A percentile compares a stretch with the other conserved stretches of the same genome.
Conservation (phyloP, 1,140 invertebrate species). For the Ostrea edulis region DNA sequence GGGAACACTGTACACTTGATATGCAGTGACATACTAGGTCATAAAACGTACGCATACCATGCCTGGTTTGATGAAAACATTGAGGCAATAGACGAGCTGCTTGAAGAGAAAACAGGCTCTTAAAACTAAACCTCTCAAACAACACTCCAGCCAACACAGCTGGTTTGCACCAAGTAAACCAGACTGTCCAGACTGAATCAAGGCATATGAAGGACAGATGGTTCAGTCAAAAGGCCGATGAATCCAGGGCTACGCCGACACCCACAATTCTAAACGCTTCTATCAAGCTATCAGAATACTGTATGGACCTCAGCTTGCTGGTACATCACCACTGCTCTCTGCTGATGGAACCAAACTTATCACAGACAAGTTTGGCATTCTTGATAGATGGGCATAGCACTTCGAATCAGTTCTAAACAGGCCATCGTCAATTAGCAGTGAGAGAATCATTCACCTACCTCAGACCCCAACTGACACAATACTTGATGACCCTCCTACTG, state of each 20-base stretch:
- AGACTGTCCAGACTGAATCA: conserved; percentile 43
- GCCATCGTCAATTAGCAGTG: conserved; percentile 50
- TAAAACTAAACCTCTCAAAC: neutral
- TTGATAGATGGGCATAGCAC: no score
- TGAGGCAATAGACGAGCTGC: conserved; percentile 29
- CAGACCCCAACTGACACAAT: conserved; percentile 43
- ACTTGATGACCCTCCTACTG: neutral
- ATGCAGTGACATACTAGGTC: no score
- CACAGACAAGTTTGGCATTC: no score
- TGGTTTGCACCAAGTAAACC: conserved; percentile 23
- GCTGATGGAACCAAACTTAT: no score
- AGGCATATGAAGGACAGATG: no score
- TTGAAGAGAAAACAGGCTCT: conserved; percentile 49
- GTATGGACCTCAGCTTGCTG: conserved; percentile 54
- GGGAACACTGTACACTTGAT: conserved; percentile 41
- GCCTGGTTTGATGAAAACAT: conserved; percentile 60
- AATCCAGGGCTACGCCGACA: conserved; percentile 58
- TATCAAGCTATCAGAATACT: conserved; percentile 54
- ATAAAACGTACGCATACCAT: conserved; percentile 31
- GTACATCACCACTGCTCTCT: conserved; percentile 52
- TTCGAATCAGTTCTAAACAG: no score
- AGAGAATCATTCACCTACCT: conserved; percentile 47
- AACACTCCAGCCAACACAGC: conserved; percentile 30
- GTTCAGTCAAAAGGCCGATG: conserved; percentile 51
- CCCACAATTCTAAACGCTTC: conserved; percentile 46